Conservation (phyloP, 2,888 invertebrate genomes). For the Brachynemurus nebulosus region DNA sequence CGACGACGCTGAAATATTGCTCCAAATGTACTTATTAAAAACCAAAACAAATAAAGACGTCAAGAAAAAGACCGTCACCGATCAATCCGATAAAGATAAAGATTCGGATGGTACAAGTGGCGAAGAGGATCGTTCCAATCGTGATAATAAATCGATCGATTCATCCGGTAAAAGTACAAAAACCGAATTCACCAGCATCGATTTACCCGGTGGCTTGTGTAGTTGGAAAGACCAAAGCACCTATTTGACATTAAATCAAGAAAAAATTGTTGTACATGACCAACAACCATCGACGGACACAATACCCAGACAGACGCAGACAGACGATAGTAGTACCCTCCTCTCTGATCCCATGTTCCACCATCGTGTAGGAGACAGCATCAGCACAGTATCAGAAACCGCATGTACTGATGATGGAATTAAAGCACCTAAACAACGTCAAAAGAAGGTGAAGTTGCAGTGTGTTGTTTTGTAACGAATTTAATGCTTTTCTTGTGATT, state of each 20-base stretch:
- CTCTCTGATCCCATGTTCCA: conserved; percentile 19
- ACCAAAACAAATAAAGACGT: no score
- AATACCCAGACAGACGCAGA: conserved; percentile 32
- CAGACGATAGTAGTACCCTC: conserved; percentile 16
- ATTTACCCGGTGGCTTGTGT: conserved; percentile 66
- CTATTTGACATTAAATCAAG: conserved; percentile 42
- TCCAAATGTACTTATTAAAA: not conserved
- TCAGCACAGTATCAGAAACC: conserved; percentile 22
- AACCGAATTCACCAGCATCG: conserved; percentile 54
- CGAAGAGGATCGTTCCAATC: not conserved
- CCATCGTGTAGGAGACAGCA: no score
- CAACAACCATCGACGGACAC: conserved; percentile 26
- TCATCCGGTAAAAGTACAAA: conserved; percentile 19
- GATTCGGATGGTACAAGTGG: not conserved
- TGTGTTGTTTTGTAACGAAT: conserved; percentile 2
- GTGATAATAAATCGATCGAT: not conserved
- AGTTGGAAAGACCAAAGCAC: conserved; percentile 73
- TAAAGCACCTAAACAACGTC: conserved; percentile 3
- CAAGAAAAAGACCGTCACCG: not conserved
- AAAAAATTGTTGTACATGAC: not conserved
- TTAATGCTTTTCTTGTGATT: no score
- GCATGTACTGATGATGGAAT: not conserved
- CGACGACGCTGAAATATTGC: not conserved
- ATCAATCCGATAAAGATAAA: not conserved
- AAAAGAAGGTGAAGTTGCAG: conserved; percentile 9